phyloP scores from a whole-genome alignment of 2,888 invertebrate genomes.

The Drosophila heteroneura region DNA sequence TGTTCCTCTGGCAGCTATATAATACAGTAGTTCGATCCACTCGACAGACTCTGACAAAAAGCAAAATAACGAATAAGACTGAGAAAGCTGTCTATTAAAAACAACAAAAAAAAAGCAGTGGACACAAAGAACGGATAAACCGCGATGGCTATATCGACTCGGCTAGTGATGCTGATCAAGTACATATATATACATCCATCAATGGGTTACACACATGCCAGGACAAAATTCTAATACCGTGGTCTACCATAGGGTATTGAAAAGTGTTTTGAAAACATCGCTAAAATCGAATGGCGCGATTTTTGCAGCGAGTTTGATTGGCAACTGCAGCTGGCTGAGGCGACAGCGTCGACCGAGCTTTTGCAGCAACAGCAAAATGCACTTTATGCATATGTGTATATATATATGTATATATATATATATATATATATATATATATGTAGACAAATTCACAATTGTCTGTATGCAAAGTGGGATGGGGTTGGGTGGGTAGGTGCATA shows the following conservation, averaged over 20 bases:
- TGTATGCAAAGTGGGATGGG: slow-evolving; percentile 8
- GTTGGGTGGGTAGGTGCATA: background rate
- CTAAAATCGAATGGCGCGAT: slow-evolving; percentile 45
- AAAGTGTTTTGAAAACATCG: slow-evolving; percentile 29
- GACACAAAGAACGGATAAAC: background rate
- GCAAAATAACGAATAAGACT: background rate
- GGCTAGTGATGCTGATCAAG: background rate
- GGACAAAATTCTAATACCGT: background rate
- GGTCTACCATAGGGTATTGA: background rate
- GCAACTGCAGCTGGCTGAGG: slow-evolving; percentile 19
- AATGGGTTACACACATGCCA: background rate
- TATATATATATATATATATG: background rate
- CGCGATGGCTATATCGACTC: background rate
- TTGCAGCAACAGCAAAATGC: slow-evolving; percentile 24
- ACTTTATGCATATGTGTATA: slow-evolving; percentile 6
- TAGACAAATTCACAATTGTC: slow-evolving; percentile 35
- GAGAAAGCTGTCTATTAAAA: background rate
- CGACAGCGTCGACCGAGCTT: slow-evolving; percentile 21
- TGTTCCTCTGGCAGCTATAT: background rate
- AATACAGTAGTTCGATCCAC: background rate
- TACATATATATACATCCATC: background rate
- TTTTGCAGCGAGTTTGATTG: slow-evolving; percentile 42
- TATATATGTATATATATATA: slow-evolving; percentile 4
- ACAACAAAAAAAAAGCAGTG: background rate
- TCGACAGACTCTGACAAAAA: background rate